phyloP scores from a whole-genome alignment of 1,140 invertebrate genomes.

The Zaprionus lachaisei region DNA sequence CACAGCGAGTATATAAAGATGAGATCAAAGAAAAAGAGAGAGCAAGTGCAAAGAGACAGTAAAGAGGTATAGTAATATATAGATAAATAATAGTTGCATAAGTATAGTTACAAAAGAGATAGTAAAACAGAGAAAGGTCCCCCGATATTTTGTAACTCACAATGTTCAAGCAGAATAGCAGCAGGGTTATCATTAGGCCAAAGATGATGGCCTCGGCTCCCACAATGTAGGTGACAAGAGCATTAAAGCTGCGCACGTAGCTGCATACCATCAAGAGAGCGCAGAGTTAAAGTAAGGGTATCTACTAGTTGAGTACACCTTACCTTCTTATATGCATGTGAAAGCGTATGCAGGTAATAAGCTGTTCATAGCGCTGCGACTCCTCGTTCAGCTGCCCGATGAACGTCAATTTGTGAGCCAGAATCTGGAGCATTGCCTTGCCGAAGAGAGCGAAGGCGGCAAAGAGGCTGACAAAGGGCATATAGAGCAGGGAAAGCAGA shows the following conservation, averaged over 20 bases:
- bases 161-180: slow-evolving; percentile 78
- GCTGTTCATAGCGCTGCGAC: slow-evolving; percentile 27
- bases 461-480: slow-evolving; percentile 80
- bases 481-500: slow-evolving; percentile 69
- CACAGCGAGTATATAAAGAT: too few relatives aligned
- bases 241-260: slow-evolving; percentile 63
- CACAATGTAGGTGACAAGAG: slow-evolving; percentile 65
- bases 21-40: too few relatives aligned
- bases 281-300: neutral
- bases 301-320: neutral
- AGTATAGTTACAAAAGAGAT: too few relatives aligned
- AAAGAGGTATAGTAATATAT: too few relatives aligned
- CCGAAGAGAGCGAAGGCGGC: slow-evolving; percentile 77
- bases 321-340: slow-evolving; percentile 49
- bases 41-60: too few relatives aligned
- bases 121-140: too few relatives aligned
- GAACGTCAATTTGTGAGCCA: slow-evolving; percentile 50
- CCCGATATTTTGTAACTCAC: slow-evolving; percentile 35
- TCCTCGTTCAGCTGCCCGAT: slow-evolving; percentile 32
- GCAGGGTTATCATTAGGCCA: slow-evolving; percentile 61
- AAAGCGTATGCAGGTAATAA: slow-evolving; percentile 60
- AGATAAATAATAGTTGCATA: too few relatives aligned
- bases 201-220: slow-evolving; percentile 75
- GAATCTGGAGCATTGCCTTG: slow-evolving; percentile 63
- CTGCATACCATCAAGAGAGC: slow-evolving; percentile 34